Percentiles rank a stretch among this genome's conserved stretches.
Evolutionary conservation across 2,113 vertebrate species (phyloP).

Genomic region (Amia ocellicauda): DNA sequence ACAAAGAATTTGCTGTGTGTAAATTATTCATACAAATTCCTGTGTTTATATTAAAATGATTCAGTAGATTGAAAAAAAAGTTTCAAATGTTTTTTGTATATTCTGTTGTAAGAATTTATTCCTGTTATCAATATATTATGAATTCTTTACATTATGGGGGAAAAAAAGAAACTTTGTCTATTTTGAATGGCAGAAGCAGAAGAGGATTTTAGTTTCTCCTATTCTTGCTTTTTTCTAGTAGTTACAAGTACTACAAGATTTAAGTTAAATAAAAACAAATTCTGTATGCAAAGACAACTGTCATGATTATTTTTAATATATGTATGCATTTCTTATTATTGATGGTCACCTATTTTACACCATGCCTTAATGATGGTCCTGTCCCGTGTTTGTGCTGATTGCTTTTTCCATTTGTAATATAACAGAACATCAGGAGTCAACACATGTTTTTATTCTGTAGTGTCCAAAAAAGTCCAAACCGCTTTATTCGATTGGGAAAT

Average conservation of each 20-base stretch:
- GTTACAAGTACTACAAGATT: constrained; percentile 51
- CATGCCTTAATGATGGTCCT: no score
- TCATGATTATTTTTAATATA: no score
- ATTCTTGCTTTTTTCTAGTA: constrained; percentile 46
- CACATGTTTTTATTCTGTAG: no score
- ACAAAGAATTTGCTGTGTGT: constrained; percentile 51
- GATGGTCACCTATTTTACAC: no score
- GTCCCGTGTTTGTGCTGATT: no score
- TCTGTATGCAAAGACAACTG: constrained; percentile 7
- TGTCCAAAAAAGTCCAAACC: no score
- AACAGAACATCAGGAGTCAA: no score
- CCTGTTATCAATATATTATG: constrained; percentile 52
- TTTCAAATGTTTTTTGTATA: constrained; percentile 54
- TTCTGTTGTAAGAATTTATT: constrained; percentile 53
- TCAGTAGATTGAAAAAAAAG: constrained; percentile 26
- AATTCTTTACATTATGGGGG: constrained; percentile 41
- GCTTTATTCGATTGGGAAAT: no score
- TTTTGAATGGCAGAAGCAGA: constrained; percentile 51
- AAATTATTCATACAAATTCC: constrained; percentile 60
- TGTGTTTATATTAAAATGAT: constrained; percentile 54
- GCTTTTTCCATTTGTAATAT: no score
- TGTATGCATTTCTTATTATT: no score
- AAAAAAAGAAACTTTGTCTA: constrained; percentile 29
- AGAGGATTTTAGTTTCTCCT: constrained; percentile 56
- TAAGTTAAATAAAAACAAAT: constrained; percentile 65